Base-by-base conservation (phyloP, 1,140 invertebrate species). In the Drosophila bocqueti region DNA sequence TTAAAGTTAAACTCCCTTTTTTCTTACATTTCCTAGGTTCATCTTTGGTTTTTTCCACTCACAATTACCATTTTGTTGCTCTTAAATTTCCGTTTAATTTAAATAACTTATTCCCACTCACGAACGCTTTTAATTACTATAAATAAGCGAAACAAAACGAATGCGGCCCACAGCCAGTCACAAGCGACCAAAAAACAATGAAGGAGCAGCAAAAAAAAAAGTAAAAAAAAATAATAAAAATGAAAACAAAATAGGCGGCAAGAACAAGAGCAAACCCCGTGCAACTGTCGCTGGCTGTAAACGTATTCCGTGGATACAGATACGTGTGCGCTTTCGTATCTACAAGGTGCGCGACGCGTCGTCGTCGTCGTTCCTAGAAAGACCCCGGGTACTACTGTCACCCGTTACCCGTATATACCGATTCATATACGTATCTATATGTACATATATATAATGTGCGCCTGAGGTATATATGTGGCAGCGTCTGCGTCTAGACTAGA, bases 401-500 rank as follows among this genome's bases (percentile, higher is more conserved):
- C 54, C 54, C 54, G 54, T 57, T 47, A 73, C 54, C 26, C 45
- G 42, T 42, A 68, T 36, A 79, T 58, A 55, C 60, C 24, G 49
- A 57, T 49, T 55, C 10, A 52, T 46, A 40, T 81, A 45, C 50
- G 73, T 34, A 59, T 36, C 50, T 59, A 60, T 38, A 61, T n/a
- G 47, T 49, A 71, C 34, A 18, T 52, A 71, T 52, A 18, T 52
- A 52, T 34, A 34, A 31, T 52, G 49, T 52, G 29, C n/a, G 10
- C 31, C 49, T 13, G n/a, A 21, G 18, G 47, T 67, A 63, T 67
- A 63, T 49, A 65, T 40, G 58, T 49, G 63, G 21, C 49, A 47
- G 75, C 61, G 77, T 75, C 79, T 76, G 69, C 72, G 86, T 84
- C 86, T 86, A 91, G 86, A 91, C 87, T 73, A 87, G 81, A 91